Conservation (phyloP, 2,113 vertebrate species). For the Puffinus mauretanicus region DNA sequence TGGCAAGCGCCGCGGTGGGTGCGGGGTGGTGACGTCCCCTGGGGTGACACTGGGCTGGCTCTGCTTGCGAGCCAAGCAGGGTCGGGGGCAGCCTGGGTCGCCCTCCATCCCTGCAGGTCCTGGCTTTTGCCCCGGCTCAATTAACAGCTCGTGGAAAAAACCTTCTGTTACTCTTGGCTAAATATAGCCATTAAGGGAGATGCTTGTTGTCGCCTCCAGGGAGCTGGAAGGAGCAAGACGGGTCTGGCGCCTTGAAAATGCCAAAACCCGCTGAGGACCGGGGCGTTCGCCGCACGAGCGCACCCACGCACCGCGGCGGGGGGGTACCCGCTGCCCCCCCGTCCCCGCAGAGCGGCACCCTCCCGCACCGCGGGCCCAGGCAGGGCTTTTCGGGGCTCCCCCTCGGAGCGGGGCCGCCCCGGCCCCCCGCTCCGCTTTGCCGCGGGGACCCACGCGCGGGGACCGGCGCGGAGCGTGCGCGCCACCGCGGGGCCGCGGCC, state of each 20-base stretch:
- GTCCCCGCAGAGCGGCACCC: no score
- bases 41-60: neutral
- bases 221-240: neutral
- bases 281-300: neutral
- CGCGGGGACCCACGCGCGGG: no score
- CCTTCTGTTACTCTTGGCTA: neutral
- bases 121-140: neutral
- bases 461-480: no score
- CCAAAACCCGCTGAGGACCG: neutral
- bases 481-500: no score
- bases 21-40: rapidly evolving
- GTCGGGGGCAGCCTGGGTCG: neutral
- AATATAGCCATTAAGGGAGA: neutral
- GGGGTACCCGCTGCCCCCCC: neutral
- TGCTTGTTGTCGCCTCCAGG: neutral
- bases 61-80: neutral
- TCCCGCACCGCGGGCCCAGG: no score
- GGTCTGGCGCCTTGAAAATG: neutral
- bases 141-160: neutral
- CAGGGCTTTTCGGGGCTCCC: no score
- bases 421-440: no score
- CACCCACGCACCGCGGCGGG: neutral
- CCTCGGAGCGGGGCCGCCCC: no score
- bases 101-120: neutral
- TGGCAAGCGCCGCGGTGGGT: rapidly evolving